A percentile compares a stretch with the other conserved stretches of the same genome.
These are phyloP conservation scores for Anolis sagrei DNA, from an alignment of 2,113 vertebrate genomes.

Conservation along the genomic window DNA sequence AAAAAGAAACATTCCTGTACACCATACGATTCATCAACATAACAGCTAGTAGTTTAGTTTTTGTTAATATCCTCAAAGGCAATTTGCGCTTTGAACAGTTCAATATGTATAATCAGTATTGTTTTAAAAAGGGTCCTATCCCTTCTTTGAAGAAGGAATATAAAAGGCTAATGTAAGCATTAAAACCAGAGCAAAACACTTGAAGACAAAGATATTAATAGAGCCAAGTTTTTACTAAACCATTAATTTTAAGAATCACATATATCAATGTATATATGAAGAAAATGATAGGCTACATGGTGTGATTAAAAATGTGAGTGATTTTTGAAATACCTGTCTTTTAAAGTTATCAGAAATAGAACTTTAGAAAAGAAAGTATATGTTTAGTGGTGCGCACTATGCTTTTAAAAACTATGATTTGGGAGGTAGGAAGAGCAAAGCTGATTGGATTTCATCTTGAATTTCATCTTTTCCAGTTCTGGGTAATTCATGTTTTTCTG, in stretches of 20 bases:
- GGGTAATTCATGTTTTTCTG: not conserved
- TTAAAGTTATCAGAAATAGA: not conserved
- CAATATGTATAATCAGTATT: slow-evolving; percentile 61
- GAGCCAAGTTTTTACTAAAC: slow-evolving; percentile 22
- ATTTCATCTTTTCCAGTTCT: not conserved
- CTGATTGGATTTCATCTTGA: not conserved
- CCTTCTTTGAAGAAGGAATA: slow-evolving; percentile 38
- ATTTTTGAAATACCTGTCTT: not conserved
- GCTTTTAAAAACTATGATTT: not conserved
- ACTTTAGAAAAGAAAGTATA: not conserved
- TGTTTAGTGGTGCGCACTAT: not conserved
- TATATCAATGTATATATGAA: not conserved
- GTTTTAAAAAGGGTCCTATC: slow-evolving; percentile 52
- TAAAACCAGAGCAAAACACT: slow-evolving; percentile 33
- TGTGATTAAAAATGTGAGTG: not conserved
- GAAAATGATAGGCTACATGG: not conserved
- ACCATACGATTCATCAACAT: slow-evolving; percentile 63
- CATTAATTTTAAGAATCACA: not conserved
- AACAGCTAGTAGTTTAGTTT: slow-evolving; percentile 66
- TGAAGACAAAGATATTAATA: slow-evolving; percentile 34
- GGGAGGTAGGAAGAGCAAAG: not conserved
- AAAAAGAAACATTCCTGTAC: slow-evolving; percentile 54
- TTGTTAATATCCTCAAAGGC: slow-evolving; percentile 63
- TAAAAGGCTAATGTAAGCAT: slow-evolving; percentile 32
- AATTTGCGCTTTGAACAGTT: slow-evolving; percentile 63